Percentiles rank a stretch among this genome's conserved stretches.
phyloP scores from a whole-genome alignment of 2,797 vertebrate species.

The Crax fasciolata region DNA sequence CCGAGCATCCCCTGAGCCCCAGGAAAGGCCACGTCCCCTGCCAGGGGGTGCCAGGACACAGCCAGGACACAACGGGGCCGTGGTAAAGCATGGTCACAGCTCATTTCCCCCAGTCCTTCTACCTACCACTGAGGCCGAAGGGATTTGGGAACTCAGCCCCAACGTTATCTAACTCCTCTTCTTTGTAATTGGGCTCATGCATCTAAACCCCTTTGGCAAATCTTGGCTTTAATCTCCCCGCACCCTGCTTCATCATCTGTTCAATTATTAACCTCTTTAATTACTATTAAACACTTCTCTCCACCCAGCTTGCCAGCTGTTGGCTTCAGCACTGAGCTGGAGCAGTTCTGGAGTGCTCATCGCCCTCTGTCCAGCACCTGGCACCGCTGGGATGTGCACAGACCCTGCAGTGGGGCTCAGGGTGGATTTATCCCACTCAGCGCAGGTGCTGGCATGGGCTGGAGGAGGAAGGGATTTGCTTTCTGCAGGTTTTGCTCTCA shows the following conservation, averaged over 20 bases:
- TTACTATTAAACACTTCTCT: constrained; percentile 23
- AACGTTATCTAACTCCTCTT: background rate
- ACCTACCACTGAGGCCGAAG: background rate
- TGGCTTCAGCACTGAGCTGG: background rate
- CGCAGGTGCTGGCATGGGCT: fast-evolving
- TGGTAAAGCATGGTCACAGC: fast-evolving
- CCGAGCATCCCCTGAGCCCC: background rate
- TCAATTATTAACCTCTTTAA: constrained; percentile 62
- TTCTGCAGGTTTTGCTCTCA: background rate
- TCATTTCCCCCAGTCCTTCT: background rate
- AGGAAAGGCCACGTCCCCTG: background rate
- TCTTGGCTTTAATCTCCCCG: background rate
- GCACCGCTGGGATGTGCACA: background rate
- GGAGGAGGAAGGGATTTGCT: background rate
- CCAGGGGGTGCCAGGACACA: fast-evolving
- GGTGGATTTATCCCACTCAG: fast-evolving
- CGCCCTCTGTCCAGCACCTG: background rate
- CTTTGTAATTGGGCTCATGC: background rate
- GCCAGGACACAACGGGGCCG: background rate
- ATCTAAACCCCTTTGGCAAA: constrained; percentile 38
- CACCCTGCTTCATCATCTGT: background rate
- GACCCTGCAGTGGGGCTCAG: fast-evolving
- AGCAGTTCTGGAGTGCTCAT: background rate
- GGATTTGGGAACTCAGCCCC: constrained; percentile 8
- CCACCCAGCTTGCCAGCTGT: background rate